Evolutionary conservation across 2,797 vertebrate genomes (phyloP).

Genomic region (Enteromius thamalakanensis): DNA sequence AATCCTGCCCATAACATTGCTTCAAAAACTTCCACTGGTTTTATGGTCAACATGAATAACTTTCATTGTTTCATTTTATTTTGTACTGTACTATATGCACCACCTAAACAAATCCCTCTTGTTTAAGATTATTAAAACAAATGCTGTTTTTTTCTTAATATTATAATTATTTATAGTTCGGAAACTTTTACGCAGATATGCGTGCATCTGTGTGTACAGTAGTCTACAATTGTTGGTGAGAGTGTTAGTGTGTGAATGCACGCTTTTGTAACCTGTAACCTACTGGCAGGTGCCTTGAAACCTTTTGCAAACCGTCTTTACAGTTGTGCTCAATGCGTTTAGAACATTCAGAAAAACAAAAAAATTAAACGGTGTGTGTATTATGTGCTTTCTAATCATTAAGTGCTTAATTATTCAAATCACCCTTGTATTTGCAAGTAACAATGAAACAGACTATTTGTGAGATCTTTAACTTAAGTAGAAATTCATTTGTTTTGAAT

Average conservation of each 20-base stretch:
- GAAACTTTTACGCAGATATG: background rate
- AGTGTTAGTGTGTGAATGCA: conserved; percentile 25
- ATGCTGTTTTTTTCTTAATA: background rate
- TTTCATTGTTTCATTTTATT: background rate
- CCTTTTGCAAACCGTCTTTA: conserved; percentile 50
- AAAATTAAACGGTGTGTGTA: background rate
- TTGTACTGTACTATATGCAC: background rate
- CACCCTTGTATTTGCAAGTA: background rate
- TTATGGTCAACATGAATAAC: background rate
- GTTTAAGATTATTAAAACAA: background rate
- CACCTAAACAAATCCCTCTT: background rate
- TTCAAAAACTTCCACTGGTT: background rate
- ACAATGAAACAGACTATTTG: background rate
- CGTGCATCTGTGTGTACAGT: conserved; percentile 11
- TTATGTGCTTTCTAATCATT: background rate
- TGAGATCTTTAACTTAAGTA: background rate
- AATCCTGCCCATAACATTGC: background rate
- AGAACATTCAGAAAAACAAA: conserved; percentile 41
- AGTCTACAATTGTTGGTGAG: conserved; percentile 20
- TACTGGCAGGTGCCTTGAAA: conserved; percentile 50
- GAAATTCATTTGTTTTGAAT: background rate
- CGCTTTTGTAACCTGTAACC: conserved; percentile 41
- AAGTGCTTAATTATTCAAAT: background rate
- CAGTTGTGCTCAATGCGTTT: conserved; percentile 31
- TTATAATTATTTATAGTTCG: background rate